phyloP scores from a whole-genome alignment of 2,113 vertebrate species.

The Lepus americanus region DNA sequence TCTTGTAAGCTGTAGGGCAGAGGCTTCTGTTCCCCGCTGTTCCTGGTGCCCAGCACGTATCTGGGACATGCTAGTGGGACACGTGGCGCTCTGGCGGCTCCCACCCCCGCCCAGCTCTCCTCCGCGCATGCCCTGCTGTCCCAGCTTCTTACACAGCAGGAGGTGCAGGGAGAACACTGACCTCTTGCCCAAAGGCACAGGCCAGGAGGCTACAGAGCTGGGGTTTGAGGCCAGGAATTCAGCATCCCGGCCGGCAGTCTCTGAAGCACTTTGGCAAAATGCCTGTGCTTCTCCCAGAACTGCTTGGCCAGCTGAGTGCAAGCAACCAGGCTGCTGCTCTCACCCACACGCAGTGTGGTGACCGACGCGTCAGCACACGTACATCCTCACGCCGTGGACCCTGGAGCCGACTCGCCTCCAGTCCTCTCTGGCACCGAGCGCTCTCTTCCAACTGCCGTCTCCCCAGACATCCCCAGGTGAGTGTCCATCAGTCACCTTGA shows the following conservation, averaged over 20 bases:
- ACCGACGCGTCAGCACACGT: too few species aligned
- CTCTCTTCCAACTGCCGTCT: background rate
- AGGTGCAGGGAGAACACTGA: too few species aligned
- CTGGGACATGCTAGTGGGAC: background rate
- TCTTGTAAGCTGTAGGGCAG: background rate
- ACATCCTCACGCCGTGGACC: rapidly evolving
- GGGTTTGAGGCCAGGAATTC: background rate
- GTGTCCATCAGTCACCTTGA: background rate
- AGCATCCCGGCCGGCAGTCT: too few species aligned
- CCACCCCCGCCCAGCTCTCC: too few species aligned
- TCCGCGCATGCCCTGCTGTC: background rate
- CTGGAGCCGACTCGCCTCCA: rapidly evolving
- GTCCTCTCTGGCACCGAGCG: rapidly evolving
- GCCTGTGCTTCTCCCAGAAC: background rate
- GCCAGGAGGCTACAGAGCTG: background rate
- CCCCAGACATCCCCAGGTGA: rapidly evolving
- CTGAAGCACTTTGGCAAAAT: background rate
- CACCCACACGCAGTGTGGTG: too few species aligned
- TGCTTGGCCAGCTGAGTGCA: background rate
- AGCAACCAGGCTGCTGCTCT: background rate
- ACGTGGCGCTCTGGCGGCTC: background rate
- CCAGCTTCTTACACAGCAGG: too few species aligned
- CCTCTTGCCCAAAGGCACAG: background rate
- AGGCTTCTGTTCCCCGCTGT: background rate
- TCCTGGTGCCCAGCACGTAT: background rate